phyloP scores from a whole-genome alignment of 2,888 invertebrate species.

The Ectemnius cavifrons region DNA sequence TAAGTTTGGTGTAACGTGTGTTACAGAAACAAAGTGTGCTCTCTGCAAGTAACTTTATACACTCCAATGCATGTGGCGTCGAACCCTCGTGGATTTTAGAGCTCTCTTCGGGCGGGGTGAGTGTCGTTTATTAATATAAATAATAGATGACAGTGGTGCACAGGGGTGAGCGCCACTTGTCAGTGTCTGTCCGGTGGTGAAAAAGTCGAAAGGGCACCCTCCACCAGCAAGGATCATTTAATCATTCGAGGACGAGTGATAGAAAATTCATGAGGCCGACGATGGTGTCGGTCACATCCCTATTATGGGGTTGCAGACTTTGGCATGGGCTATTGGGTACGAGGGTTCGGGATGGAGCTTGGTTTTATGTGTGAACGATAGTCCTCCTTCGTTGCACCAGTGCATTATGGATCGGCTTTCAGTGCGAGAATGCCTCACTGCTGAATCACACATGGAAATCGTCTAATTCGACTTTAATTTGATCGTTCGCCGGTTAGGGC shows the following conservation, averaged over 20 bases:
- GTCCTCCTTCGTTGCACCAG: slow-evolving; percentile 48
- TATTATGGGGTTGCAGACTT: slow-evolving; percentile 49
- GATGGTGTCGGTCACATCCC: slow-evolving; percentile 57
- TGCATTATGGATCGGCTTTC: slow-evolving; percentile 52
- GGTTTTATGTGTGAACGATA: slow-evolving; percentile 56
- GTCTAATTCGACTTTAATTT: slow-evolving; percentile 76
- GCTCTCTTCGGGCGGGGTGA: too few relatives aligned
- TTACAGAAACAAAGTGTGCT: too few relatives aligned
- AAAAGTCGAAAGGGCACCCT: slow-evolving; percentile 66
- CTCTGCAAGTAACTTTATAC: too few relatives aligned
- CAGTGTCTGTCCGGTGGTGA: slow-evolving; percentile 47
- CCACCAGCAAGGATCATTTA: slow-evolving; percentile 64
- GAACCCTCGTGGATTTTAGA: too few relatives aligned
- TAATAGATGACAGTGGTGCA: slow-evolving; percentile 65
- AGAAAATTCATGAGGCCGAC: slow-evolving; percentile 72
- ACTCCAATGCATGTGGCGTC: too few relatives aligned
- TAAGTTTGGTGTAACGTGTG: too few relatives aligned
- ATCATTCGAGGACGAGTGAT: slow-evolving; percentile 68
- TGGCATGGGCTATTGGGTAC: slow-evolving; percentile 37
- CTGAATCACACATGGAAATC: slow-evolving; percentile 67
- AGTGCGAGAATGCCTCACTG: slow-evolving; percentile 55
- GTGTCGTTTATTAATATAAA: slow-evolving; percentile 67
- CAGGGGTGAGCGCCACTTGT: slow-evolving; percentile 52
- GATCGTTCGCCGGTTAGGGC: slow-evolving; percentile 43
- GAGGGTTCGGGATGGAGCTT: slow-evolving; percentile 46